phyloP scores from a whole-genome alignment of 1,140 invertebrate species.

The Rhysida immarginata region DNA sequence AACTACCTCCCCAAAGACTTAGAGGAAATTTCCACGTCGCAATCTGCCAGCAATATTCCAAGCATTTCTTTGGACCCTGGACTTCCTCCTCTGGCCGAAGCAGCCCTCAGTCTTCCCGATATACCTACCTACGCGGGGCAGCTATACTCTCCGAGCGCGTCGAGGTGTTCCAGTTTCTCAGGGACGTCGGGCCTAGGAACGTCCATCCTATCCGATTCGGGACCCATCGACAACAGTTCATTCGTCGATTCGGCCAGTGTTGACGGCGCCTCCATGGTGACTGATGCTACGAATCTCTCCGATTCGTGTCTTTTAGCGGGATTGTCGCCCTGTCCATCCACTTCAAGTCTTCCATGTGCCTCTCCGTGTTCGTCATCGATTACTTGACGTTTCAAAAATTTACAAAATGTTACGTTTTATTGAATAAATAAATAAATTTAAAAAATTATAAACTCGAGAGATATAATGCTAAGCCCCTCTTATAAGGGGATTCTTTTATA shows the following conservation, averaged over 20 bases:
- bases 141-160: not conserved
- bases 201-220: not conserved
- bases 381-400: too few species aligned
- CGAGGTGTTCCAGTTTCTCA: not conserved
- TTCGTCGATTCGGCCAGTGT: not conserved
- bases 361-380: too few species aligned
- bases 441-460: too few species aligned
- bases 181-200: not conserved
- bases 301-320: not conserved
- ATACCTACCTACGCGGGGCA: not conserved
- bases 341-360: not conserved
- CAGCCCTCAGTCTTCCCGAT: not conserved
- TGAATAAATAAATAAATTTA: too few species aligned
- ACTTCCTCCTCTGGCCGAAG: not conserved
- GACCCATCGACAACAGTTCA: not conserved
- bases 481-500: too few species aligned
- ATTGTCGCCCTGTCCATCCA: not conserved
- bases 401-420: too few species aligned
- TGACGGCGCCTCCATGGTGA: not conserved
- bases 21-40: not conserved
- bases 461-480: too few species aligned
- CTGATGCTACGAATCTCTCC: not conserved
- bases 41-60: not conserved
- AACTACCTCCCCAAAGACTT: constrained; percentile 53
- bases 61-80: not conserved